A percentile compares a stretch with the other conserved stretches of the same genome.
Conservation (phyloP, 2,797 vertebrate genomes). For the Neosilurus mollespiculum region DNA sequence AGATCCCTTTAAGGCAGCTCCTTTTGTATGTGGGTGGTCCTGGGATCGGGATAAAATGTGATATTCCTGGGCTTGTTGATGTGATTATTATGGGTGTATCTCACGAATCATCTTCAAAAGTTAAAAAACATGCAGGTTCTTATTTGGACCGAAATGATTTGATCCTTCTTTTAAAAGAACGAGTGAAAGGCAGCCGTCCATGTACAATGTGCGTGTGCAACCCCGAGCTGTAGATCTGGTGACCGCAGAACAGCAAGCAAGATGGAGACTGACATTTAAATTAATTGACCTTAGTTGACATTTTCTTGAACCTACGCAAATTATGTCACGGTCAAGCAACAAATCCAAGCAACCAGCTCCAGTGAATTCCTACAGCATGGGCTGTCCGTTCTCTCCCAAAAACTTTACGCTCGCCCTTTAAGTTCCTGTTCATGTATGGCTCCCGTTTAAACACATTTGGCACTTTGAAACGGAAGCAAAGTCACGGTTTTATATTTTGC, state of each 20-base stretch:
- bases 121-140: neutral
- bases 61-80: conserved; percentile 17
- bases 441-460: neutral
- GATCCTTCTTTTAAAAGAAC: neutral
- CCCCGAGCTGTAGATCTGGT: neutral
- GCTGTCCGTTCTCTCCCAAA: neutral
- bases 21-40: conserved; percentile 26
- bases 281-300: neutral
- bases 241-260: too few relatives aligned
- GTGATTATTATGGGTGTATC: conserved; percentile 15
- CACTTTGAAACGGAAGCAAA: neutral
- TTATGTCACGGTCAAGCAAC: neutral
- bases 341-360: neutral
- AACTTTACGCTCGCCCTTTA: neutral
- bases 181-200: neutral
- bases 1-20: neutral
- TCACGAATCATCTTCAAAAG: neutral
- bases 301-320: neutral
- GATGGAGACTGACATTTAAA: neutral
- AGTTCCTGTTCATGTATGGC: neutral
- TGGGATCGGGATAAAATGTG: conserved; percentile 14
- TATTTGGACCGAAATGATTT: neutral
- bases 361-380: neutral
- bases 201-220: too few relatives aligned
- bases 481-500: neutral